Evolutionary conservation across 2,888 invertebrate species (phyloP).

Genomic region (Fissipunctia ypsillon): DNA sequence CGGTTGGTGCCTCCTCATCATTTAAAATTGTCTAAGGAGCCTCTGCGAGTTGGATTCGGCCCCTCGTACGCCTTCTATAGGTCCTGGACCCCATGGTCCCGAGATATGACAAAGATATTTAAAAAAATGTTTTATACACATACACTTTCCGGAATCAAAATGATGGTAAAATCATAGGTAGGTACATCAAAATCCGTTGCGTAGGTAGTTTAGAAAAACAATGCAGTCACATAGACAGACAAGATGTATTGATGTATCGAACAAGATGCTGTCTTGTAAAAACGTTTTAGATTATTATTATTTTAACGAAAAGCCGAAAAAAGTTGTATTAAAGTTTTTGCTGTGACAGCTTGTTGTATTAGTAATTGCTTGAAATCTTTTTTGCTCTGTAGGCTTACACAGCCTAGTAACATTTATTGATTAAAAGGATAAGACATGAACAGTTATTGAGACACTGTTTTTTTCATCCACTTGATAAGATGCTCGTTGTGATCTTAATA

Average conservation of each 20-base stretch:
- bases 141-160: background rate
- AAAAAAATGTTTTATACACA: background rate
- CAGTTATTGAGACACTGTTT: background rate
- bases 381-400: background rate
- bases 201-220: background rate
- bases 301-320: background rate
- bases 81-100: too few species aligned
- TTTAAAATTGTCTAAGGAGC: too few species aligned
- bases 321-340: constrained; percentile 1
- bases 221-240: background rate
- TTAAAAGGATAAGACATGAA: constrained; percentile 3
- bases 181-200: background rate
- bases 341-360: background rate
- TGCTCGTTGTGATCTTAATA: constrained; percentile 3
- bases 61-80: too few species aligned
- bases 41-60: too few species aligned
- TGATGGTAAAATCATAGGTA: background rate
- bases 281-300: background rate
- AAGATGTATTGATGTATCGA: background rate
- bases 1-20: too few species aligned
- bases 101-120: too few species aligned
- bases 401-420: constrained; percentile 8
- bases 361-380: background rate
- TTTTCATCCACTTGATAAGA: background rate
- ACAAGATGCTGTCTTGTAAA: background rate